Evolutionary conservation across 2,888 invertebrate genomes (phyloP).

Genomic region (Stegana nigrithorax): DNA sequence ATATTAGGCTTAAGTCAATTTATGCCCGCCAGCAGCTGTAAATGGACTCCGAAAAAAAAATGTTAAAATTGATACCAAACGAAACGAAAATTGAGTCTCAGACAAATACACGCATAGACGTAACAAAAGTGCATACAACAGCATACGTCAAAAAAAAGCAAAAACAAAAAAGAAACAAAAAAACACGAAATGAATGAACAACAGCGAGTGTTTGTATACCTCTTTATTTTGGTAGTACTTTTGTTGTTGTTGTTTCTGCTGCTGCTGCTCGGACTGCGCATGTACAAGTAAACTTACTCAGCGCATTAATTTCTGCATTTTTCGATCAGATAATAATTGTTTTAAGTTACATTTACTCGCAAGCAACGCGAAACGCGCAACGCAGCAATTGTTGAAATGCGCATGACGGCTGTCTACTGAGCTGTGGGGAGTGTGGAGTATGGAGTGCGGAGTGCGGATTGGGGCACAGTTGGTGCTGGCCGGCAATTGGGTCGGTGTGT

Average conservation of each 20-base stretch:
- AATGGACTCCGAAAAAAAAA: conserved; percentile 24
- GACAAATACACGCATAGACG: not conserved
- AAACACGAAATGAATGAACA: no score
- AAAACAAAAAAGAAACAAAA: no score
- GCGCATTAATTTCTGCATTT: conserved; percentile 16
- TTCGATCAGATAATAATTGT: conserved; percentile 25
- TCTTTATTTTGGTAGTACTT: not conserved
- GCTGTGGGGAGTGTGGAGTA: no score
- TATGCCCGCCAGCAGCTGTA: conserved; percentile 52
- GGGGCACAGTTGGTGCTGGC: no score
- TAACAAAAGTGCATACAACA: not conserved
- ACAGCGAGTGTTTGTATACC: no score
- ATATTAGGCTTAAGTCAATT: conserved; percentile 57
- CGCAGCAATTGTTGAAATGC: conserved; percentile 15
- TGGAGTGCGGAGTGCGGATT: no score
- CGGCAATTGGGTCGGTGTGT: no score
- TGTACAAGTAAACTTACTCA: conserved; percentile 22
- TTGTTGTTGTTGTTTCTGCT: conserved; percentile 11
- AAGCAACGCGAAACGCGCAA: conserved; percentile 13
- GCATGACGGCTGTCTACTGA: no score
- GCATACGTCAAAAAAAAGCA: not conserved
- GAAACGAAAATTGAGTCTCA: conserved; percentile 8
- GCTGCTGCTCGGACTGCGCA: not conserved
- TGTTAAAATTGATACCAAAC: not conserved
- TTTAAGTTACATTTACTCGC: conserved; percentile 23